Evolutionary conservation across 2,797 vertebrate species (phyloP), one percentile per base, ranked within the genome.

Genomic region (Cryptoblepharus egeriae): DNA sequence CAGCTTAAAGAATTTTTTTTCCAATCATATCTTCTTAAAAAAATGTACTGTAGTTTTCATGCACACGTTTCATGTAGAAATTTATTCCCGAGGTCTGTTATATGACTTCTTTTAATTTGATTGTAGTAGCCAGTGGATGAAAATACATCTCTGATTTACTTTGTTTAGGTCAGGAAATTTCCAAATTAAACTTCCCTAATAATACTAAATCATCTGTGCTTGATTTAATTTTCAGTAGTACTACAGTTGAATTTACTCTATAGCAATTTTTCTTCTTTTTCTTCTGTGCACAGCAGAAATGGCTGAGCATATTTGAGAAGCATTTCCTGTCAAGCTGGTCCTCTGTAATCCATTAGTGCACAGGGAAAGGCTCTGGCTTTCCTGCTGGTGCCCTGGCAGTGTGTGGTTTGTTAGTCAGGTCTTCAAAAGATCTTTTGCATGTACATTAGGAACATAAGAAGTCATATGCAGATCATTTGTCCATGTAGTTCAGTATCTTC

Each of bases 171-270:
- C 76, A 80, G 89, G 80, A 87, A 85, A 68, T 81, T 81, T 81
- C 30, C 86, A 49, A 0, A 65, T 37, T 78, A 84, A 24, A 89
- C 69, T 84, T 75, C 85, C 63, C n/a, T 72, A 69, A 77, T 85
- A 89, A 82, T 60, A 75, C 73, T 83, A 83, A 84, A 75, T 7
- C 58, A 82, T 75, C 85, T 88, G 0, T 32, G 80, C 86, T 89
- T 80, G 15, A 79, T 88, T 80, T 91, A 64, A 10, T 89, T 92
- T 85, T 42, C 70, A 76, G 75, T 65, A 80, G 57, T 58, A 55
- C 52, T n/a, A 45, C 72, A 73, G 13, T 91, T 70, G 79, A 77
- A 71, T 84, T 65, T 81, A 58, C 79, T 72, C 30, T 82, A 1
- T 68, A 87, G 35, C 55, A 69, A 1, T 52, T 55, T 79, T 60